Percentiles rank a stretch among this genome's conserved stretches.
Evolutionary conservation across 37 sponge, comb jelly and placozoan genomes (phyloP).

Genomic region (Chondrilla cf. caribensis): DNA sequence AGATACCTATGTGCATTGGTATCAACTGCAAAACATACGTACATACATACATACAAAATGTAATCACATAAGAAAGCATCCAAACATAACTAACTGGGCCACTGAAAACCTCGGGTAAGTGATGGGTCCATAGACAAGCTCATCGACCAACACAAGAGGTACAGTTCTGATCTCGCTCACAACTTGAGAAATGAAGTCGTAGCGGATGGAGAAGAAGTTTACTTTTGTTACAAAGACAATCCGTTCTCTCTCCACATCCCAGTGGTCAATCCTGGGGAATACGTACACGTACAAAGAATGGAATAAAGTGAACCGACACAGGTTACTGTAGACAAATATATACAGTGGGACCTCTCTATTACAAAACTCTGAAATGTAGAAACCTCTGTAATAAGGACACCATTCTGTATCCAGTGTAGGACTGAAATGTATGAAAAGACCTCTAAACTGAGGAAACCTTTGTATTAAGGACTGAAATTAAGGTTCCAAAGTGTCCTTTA

Average conservation of each 20-base stretch:
- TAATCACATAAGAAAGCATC: too few species aligned
- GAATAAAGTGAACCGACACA: not conserved
- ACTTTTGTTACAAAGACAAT: slow-evolving; percentile 56
- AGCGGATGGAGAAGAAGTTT: slow-evolving; percentile 57
- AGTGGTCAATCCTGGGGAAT: slow-evolving; percentile 74
- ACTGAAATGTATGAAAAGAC: too few species aligned
- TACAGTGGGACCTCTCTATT: too few species aligned
- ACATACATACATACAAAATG: not conserved
- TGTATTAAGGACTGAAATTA: too few species aligned
- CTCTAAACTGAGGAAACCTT: too few species aligned
- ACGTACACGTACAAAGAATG: not conserved
- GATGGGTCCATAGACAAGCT: slow-evolving; percentile 49
- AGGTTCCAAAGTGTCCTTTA: too few species aligned
- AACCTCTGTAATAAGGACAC: too few species aligned
- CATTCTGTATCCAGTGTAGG: too few species aligned
- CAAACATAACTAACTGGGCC: slow-evolving; percentile 44
- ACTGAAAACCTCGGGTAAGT: slow-evolving; percentile 53
- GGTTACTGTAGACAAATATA: too few species aligned
- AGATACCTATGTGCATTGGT: not conserved
- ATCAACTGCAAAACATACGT: not conserved
- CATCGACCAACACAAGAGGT: slow-evolving; percentile 30
- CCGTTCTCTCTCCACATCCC: slow-evolving; percentile 78
- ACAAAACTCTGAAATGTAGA: too few species aligned
- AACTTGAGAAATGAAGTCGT: slow-evolving; percentile 49
- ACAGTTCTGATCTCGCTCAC: slow-evolving; percentile 70